Base-by-base conservation (phyloP, 2,888 invertebrate species). In the Caenorhabditis sp. region DNA sequence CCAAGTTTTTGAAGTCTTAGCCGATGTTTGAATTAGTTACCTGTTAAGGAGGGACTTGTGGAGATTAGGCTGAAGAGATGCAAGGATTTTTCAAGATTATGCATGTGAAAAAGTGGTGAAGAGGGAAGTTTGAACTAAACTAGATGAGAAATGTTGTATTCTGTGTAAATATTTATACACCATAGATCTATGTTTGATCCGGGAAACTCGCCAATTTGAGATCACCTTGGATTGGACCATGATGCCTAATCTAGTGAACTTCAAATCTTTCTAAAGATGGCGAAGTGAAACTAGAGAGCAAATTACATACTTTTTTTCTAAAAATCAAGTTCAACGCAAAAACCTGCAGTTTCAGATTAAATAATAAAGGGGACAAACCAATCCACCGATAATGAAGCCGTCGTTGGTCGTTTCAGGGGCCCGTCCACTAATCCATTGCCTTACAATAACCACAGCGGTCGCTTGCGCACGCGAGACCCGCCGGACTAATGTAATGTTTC, bases 401-500 rank as follows among this genome's bases (percentile, higher is more conserved):
- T 32, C 35, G 35, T 30, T 30, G 30, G 41, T 66, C 48, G 48
- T 55, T 55, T 66, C 50, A 58, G 35, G 32, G 58, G n/a, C n/a
- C 50, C 68, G 43, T 68, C 68, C 58, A 26, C 50, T 59, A 58
- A 59, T 66, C 66, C 56, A 48, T 66, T 41, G 68, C 58, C 68
- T 68, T 68, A 68, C 68, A 68, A 68, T 68, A 68, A 68, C 68
- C 58, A 45, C 56, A 35, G 58, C 68, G 58, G 56, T 9, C 68
- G 58, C 43, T 52, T 58, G 68, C 68, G 50, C 53, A 43, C 70
- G 59, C 61, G 46, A 32, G 45, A 15, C 17, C 46, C 20, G 26
- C 37, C 48, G 71, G 68, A 73, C 73, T 73, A 73, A 73, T 73
- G 63, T 73, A 73, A 65, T 73, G 73, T 73, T 73, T 73, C 73